Evolutionary conservation across 2,113 vertebrate genomes (phyloP).

Genomic region (Dipodomys merriami): DNA sequence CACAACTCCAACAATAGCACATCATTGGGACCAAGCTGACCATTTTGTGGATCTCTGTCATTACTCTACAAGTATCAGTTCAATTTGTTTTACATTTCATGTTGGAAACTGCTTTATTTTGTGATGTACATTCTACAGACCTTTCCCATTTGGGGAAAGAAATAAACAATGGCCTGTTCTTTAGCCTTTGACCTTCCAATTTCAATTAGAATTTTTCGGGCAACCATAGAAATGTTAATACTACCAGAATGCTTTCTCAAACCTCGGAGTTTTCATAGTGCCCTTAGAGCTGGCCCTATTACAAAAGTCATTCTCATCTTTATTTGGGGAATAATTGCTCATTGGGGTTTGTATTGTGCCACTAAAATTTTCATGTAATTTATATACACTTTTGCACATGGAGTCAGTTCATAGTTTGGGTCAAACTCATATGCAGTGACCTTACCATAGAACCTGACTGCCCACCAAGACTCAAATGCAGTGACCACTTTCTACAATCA

Average conservation of each 20-base stretch:
- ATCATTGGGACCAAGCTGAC: too few species aligned
- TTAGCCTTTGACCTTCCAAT: slow-evolving; percentile 31
- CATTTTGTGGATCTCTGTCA: not conserved
- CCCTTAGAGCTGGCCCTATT: not conserved
- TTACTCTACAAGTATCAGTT: slow-evolving; percentile 2
- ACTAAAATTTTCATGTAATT: slow-evolving; percentile 36
- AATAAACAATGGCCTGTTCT: slow-evolving; percentile 14
- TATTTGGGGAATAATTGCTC: slow-evolving; percentile 14
- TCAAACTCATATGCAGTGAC: slow-evolving; percentile 40
- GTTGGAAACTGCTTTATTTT: not conserved
- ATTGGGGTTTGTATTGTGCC: not conserved
- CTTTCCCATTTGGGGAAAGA: not conserved
- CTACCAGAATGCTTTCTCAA: slow-evolving; percentile 31
- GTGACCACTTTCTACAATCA: not conserved
- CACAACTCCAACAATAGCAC: not conserved
- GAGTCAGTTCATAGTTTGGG: slow-evolving; percentile 7
- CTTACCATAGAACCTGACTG: not conserved
- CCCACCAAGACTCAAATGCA: not conserved
- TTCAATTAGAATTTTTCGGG: slow-evolving; percentile 48
- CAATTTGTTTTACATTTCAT: slow-evolving; percentile 29
- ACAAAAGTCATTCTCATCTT: slow-evolving; percentile 55
- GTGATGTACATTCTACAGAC: slow-evolving; percentile 28
- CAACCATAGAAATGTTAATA: not conserved
- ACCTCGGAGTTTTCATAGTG: not conserved
- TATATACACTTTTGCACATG: not conserved